Evolutionary conservation across 2,113 vertebrate species (phyloP).

Genomic region (Ophiodon elongatus): DNA sequence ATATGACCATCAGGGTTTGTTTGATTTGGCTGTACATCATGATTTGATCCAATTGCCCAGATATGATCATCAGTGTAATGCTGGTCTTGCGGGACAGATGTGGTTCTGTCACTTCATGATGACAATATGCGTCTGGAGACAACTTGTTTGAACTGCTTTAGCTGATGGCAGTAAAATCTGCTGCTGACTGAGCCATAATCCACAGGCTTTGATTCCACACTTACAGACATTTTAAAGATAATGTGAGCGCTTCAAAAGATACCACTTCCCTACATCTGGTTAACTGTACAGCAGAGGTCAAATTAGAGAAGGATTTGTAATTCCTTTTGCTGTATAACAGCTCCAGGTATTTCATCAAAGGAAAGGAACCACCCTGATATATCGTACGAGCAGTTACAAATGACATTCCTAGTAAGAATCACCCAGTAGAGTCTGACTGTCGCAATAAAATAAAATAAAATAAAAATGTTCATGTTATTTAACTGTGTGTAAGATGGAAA

Average conservation of each 20-base stretch:
- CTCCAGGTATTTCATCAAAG: slow-evolving; percentile 15
- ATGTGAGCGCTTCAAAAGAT: not conserved
- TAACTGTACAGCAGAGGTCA: not conserved
- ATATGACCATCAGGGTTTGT: slow-evolving; percentile 1
- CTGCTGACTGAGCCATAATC: slow-evolving; percentile 4
- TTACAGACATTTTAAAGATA: not conserved
- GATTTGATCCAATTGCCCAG: slow-evolving; percentile 6
- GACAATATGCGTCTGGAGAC: slow-evolving; percentile 12
- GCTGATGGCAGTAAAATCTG: slow-evolving; percentile 15
- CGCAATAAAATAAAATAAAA: not conserved
- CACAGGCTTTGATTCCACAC: not conserved
- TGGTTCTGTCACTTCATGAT: slow-evolving; percentile 17
- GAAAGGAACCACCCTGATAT: not conserved
- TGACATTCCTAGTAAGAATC: not conserved
- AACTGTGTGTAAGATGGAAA: not conserved
- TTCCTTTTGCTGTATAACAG: not conserved
- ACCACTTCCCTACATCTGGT: not conserved
- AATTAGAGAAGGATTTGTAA: not conserved
- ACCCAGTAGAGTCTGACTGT: not conserved
- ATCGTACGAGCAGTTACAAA: not conserved
- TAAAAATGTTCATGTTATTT: not conserved
- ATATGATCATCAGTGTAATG: slow-evolving; percentile 13
- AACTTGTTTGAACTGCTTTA: slow-evolving; percentile 10
- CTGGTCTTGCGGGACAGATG: not conserved
- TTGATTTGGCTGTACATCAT: slow-evolving; percentile 17